These are phyloP conservation scores for Pseudomugil gertrudae DNA, from an alignment of 2,797 vertebrate genomes.

Conservation along the genomic window DNA sequence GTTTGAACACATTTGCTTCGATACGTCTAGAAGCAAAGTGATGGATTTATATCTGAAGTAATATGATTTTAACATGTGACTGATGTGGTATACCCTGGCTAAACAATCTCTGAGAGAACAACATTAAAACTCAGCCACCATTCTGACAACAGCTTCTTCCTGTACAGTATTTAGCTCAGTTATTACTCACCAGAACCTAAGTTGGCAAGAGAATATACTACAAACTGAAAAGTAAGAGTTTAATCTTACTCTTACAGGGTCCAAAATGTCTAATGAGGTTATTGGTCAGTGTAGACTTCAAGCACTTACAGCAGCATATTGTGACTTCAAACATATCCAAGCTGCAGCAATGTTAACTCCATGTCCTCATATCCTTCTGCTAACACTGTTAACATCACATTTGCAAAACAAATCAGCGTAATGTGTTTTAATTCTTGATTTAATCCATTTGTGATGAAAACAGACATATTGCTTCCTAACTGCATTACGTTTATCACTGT, in stretches of 20 bases:
- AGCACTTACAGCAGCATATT: slow-evolving; percentile 43
- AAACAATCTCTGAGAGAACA: slow-evolving; percentile 45
- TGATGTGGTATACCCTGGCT: slow-evolving; percentile 40
- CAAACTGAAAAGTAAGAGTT: slow-evolving; percentile 30
- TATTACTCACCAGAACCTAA: slow-evolving; percentile 24
- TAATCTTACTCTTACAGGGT: slow-evolving; percentile 34
- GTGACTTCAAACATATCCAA: slow-evolving; percentile 45
- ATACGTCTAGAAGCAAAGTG: slow-evolving; percentile 46
- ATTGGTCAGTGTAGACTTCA: slow-evolving; percentile 35
- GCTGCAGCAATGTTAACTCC: slow-evolving; percentile 58
- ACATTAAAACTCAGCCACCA: slow-evolving; percentile 37
- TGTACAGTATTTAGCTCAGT: slow-evolving; percentile 21
- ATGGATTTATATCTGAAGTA: slow-evolving; percentile 73
- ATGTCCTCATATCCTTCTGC: slow-evolving; percentile 62
- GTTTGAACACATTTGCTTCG: slow-evolving; percentile 65
- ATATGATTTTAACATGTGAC: slow-evolving; percentile 45
- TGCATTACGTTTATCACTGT: slow-evolving; percentile 73
- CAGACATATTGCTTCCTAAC: slow-evolving; percentile 74
- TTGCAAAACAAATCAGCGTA: slow-evolving; percentile 72
- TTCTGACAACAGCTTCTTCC: slow-evolving; percentile 36
- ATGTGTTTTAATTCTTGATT: slow-evolving; percentile 67
- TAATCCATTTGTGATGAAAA: slow-evolving; percentile 71
- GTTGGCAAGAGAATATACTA: slow-evolving; percentile 11
- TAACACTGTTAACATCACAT: slow-evolving; percentile 56
- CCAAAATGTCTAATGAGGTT: slow-evolving; percentile 40